Conservation (phyloP, 2,797 vertebrate species). For the Sebastes umbrosus region DNA sequence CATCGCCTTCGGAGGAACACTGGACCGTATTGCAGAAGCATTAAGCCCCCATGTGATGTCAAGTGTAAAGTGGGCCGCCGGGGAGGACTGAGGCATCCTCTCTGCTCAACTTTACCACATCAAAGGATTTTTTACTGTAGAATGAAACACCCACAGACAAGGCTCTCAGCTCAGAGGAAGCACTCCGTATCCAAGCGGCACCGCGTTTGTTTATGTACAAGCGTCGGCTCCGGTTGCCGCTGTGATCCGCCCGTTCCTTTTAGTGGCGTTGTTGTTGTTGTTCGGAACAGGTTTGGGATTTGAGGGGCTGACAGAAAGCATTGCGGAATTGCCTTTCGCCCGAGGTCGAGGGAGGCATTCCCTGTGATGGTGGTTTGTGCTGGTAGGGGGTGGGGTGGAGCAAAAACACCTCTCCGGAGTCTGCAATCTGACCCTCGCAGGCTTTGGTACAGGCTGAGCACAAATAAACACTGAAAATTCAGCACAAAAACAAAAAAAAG, state of each 20-base stretch:
- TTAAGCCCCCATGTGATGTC: constrained; percentile 64
- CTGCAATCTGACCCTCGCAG: constrained; percentile 57
- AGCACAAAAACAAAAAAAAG: constrained; percentile 60
- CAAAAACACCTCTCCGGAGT: constrained; percentile 44
- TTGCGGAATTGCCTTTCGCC: constrained; percentile 54
- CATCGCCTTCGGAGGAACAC: constrained; percentile 57
- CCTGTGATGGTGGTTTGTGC: constrained; percentile 29
- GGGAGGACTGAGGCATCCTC: constrained; percentile 51
- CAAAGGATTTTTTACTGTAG: constrained; percentile 34
- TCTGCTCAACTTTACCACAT: constrained; percentile 36
- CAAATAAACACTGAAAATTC: constrained; percentile 57
- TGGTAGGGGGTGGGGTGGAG: not conserved
- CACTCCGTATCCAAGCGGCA: constrained; percentile 4
- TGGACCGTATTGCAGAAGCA: constrained; percentile 48
- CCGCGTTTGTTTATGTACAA: constrained; percentile 39
- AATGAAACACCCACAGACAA: constrained; percentile 32
- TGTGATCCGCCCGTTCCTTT: constrained; percentile 44
- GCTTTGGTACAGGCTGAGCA: constrained; percentile 32
- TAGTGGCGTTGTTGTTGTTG: constrained; percentile 27
- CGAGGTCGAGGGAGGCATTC: constrained; percentile 51
- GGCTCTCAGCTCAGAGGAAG: constrained; percentile 14
- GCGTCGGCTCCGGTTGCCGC: constrained; percentile 23
- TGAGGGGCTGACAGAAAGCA: constrained; percentile 49
- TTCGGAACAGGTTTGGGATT: constrained; percentile 48
- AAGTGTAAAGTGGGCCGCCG: constrained; percentile 63